Percentiles rank a stretch among this genome's conserved stretches.
phyloP scores from a whole-genome alignment of 2,113 vertebrate genomes.

The Regulus satrapa region DNA sequence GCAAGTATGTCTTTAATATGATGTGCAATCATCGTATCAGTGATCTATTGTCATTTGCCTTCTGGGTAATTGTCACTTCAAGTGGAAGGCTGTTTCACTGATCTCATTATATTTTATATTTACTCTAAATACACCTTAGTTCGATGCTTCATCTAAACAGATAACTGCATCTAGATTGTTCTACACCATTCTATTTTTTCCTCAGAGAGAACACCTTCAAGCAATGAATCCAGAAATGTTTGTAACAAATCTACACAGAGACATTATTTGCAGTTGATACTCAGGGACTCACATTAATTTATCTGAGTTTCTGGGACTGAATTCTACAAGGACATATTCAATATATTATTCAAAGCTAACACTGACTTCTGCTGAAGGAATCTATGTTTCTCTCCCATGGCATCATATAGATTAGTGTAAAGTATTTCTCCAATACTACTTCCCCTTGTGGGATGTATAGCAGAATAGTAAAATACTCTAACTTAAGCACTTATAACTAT shows the following conservation, averaged over 20 bases:
- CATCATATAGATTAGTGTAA: not conserved
- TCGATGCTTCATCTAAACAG: not conserved
- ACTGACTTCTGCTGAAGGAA: not conserved
- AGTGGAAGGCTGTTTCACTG: not conserved
- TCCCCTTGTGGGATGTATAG: not conserved
- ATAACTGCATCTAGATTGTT: not conserved
- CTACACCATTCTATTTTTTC: not conserved
- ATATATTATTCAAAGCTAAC: not conserved
- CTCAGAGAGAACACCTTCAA: not conserved
- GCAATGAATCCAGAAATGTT: not conserved
- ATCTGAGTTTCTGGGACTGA: not conserved
- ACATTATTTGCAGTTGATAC: not conserved
- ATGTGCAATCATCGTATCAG: not conserved
- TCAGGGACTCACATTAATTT: not conserved
- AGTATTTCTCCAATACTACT: not conserved
- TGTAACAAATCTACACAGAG: not conserved
- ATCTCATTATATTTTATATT: not conserved
- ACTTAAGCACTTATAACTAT: not conserved
- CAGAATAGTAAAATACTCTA: not conserved
- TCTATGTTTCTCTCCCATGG: not conserved
- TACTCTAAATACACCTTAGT: not conserved
- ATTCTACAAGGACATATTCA: not conserved
- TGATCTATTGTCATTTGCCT: not conserved
- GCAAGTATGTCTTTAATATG: not conserved
- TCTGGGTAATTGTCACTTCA: not conserved